Evolutionary conservation across 2,888 invertebrate genomes (phyloP).

Genomic region (Silvanus unidentatus): DNA sequence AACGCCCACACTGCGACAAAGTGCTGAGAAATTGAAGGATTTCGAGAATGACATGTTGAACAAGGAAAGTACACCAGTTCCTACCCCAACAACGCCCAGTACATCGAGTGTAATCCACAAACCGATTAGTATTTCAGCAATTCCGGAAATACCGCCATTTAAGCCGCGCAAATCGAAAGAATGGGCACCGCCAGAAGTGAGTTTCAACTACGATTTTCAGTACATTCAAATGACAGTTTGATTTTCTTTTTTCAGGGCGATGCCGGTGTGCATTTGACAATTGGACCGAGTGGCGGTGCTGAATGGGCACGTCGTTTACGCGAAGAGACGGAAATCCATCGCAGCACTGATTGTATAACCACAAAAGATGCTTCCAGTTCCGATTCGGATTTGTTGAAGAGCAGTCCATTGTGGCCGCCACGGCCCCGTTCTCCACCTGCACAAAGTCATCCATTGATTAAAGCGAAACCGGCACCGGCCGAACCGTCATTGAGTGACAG

Average conservation of each 20-base stretch:
- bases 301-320: conserved; percentile 63
- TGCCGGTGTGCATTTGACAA: conserved; percentile 48
- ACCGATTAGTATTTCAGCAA: conserved; percentile 39
- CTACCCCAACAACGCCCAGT: conserved; percentile 51
- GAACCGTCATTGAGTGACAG: conserved; percentile 52
- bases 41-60: conserved; percentile 9
- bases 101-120: conserved; percentile 32
- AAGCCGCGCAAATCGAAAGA: conserved; percentile 54
- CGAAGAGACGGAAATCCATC: conserved; percentile 41
- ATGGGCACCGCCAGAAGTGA: conserved; percentile 43
- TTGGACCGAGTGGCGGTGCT: conserved; percentile 57
- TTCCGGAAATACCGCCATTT: conserved; percentile 52
- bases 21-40: conserved; percentile 31
- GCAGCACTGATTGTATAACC: conserved; percentile 76
- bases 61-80: conserved; percentile 26
- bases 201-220: conserved; percentile 1
- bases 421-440: conserved; percentile 39
- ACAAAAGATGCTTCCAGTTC: conserved; percentile 57
- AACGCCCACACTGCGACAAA: conserved; percentile 17
- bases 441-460: conserved; percentile 14
- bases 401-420: conserved; percentile 43
- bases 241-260: conserved; percentile 31
- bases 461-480: conserved; percentile 34
- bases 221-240: neutral
- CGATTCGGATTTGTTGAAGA: conserved; percentile 53